phyloP scores from a whole-genome alignment of 2,888 invertebrate genomes.

The Campoletis raptor region DNA sequence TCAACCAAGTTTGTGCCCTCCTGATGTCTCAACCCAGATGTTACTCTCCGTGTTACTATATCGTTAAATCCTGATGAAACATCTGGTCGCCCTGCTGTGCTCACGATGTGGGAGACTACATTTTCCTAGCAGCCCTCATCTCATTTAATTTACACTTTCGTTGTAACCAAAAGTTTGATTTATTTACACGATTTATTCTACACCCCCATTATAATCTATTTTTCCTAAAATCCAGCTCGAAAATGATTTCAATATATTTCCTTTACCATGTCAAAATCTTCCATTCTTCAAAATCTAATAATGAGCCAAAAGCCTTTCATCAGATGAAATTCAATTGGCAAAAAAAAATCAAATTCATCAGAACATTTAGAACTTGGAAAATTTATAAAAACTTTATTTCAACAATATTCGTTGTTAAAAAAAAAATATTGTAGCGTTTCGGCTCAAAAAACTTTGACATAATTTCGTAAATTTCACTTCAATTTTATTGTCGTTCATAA shows the following conservation, averaged over 20 bases:
- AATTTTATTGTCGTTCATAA: too few relatives aligned
- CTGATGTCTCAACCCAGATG: slow-evolving; percentile 49
- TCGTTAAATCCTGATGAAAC: slow-evolving; percentile 55
- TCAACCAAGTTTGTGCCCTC: slow-evolving; percentile 26
- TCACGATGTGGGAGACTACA: slow-evolving; percentile 46
- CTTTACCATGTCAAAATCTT: background rate
- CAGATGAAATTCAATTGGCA: too few relatives aligned
- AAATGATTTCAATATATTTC: background rate
- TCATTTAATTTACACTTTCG: background rate
- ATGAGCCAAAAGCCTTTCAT: too few relatives aligned
- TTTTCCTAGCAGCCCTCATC: background rate
- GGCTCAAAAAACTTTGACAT: too few relatives aligned
- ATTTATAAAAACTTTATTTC: too few relatives aligned
- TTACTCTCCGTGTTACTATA: slow-evolving; percentile 7
- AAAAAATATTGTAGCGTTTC: too few relatives aligned
- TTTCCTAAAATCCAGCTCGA: background rate
- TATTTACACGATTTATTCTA: background rate
- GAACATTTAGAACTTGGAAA: too few relatives aligned
- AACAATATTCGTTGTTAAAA: too few relatives aligned
- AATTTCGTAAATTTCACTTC: too few relatives aligned
- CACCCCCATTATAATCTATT: background rate
- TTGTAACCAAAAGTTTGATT: background rate
- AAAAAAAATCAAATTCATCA: too few relatives aligned
- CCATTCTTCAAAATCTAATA: too few relatives aligned
- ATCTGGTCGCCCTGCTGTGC: slow-evolving; percentile 64